Evolutionary conservation across 2,113 vertebrate genomes (phyloP).

Genomic region (Murina feae): DNA sequence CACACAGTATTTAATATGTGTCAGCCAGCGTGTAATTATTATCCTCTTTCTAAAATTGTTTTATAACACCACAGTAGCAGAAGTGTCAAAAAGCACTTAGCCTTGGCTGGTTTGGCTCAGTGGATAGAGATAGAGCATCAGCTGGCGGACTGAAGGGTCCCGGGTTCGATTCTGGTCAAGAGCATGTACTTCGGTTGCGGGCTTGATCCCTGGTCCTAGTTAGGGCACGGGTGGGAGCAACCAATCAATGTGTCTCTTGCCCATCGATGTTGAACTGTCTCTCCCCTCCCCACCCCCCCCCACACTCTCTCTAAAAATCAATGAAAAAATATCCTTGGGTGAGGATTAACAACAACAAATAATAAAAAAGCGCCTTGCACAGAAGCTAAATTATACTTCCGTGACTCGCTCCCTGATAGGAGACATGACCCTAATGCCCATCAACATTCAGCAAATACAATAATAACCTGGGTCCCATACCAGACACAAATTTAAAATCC

Average conservation of each 20-base stretch:
- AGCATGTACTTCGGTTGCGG: too few relatives aligned
- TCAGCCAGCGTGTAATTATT: neutral
- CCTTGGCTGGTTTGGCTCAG: too few relatives aligned
- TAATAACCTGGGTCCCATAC: neutral
- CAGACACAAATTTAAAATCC: neutral
- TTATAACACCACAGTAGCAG: neutral
- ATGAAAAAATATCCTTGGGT: too few relatives aligned
- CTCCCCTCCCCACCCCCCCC: fast-evolving
- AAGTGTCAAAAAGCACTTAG: neutral
- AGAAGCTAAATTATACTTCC: neutral
- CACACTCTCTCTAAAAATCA: too few relatives aligned
- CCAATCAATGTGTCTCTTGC: too few relatives aligned
- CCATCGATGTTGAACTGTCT: too few relatives aligned
- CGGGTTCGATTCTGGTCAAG: too few relatives aligned
- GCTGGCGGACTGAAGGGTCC: too few relatives aligned
- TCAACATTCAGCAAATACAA: neutral
- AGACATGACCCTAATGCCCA: neutral
- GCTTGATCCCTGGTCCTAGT: too few relatives aligned
- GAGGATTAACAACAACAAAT: too few relatives aligned
- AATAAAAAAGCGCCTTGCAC: neutral
- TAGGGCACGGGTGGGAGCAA: too few relatives aligned
- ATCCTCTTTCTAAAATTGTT: neutral
- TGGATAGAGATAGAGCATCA: too few relatives aligned
- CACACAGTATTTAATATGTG: neutral
- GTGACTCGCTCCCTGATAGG: neutral